Conservation (phyloP, 2,888 invertebrate species). For the Catocala fraxini region DNA sequence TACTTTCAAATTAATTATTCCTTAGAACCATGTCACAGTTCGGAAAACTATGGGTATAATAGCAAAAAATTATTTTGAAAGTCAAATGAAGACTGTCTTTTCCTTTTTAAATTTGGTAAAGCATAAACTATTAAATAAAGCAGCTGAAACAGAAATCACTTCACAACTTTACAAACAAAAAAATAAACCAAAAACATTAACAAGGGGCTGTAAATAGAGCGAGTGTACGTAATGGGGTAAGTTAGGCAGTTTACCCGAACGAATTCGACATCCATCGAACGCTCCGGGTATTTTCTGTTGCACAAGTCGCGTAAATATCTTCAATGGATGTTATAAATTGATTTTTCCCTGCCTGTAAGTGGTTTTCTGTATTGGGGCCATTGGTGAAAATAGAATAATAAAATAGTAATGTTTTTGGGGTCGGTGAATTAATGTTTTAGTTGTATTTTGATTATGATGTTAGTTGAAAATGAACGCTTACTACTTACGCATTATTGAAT, state of each 20-base stretch:
- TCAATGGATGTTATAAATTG: conserved; percentile 47
- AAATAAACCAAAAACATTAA: conserved; percentile 43
- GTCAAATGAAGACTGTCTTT: too few relatives aligned
- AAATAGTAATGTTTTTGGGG: neutral
- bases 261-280: conserved; percentile 44
- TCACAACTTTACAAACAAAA: conserved; percentile 32
- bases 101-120: neutral
- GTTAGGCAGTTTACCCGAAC: conserved; percentile 46
- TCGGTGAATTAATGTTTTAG: neutral
- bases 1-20: too few relatives aligned
- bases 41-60: too few relatives aligned
- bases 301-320: conserved; percentile 49
- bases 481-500: too few relatives aligned
- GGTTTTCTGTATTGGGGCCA: conserved; percentile 13
- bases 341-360: conserved; percentile 31
- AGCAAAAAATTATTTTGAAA: too few relatives aligned
- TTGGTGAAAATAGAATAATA: conserved; percentile 3
- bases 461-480: too few relatives aligned
- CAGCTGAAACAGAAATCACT: conserved; percentile 18
- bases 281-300: conserved; percentile 41
- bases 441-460: conserved; percentile 1
- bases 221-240: conserved; percentile 45
- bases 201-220: conserved; percentile 48
- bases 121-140: conserved; percentile 8
- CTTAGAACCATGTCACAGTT: too few relatives aligned